Conservation (phyloP, 2,113 vertebrate genomes). For the Pseudopipra pipra region DNA sequence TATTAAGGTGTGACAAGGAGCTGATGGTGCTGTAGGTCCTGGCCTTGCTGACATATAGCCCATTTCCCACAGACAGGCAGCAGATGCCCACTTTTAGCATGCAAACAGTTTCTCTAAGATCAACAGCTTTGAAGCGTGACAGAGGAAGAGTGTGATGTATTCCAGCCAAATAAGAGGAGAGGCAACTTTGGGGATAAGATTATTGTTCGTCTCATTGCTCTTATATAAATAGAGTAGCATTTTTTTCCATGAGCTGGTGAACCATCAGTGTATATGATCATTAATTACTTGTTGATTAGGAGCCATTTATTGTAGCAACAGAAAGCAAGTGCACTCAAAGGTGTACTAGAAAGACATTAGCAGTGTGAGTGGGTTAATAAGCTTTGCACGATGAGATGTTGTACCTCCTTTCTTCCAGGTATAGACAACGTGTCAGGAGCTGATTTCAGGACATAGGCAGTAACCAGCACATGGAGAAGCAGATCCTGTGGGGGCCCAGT, state of each 20-base stretch:
- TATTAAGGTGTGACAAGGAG: not conserved
- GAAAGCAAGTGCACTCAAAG: not conserved
- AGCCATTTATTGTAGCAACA: not conserved
- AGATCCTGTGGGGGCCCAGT: not conserved
- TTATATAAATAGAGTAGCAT: not conserved
- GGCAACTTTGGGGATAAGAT: not conserved
- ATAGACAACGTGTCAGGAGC: not conserved
- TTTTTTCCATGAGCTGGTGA: not conserved
- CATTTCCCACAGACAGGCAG: not conserved
- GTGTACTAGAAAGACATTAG: not conserved
- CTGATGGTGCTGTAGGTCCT: not conserved
- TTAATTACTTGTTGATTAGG: not conserved
- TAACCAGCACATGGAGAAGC: not conserved
- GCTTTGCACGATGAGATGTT: not conserved
- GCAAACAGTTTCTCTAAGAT: not conserved
- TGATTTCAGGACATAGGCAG: not conserved
- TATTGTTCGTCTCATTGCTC: not conserved
- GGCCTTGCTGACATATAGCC: not conserved
- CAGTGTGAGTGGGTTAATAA: not conserved
- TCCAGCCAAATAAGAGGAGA: not conserved
- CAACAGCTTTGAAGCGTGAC: accelerated
- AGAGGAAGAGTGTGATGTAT: accelerated
- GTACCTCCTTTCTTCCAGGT: not conserved
- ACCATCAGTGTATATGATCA: not conserved
- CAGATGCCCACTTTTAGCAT: not conserved